Evolutionary conservation across 2,797 vertebrate species (phyloP).

Genomic region (Staurois parvus): DNA sequence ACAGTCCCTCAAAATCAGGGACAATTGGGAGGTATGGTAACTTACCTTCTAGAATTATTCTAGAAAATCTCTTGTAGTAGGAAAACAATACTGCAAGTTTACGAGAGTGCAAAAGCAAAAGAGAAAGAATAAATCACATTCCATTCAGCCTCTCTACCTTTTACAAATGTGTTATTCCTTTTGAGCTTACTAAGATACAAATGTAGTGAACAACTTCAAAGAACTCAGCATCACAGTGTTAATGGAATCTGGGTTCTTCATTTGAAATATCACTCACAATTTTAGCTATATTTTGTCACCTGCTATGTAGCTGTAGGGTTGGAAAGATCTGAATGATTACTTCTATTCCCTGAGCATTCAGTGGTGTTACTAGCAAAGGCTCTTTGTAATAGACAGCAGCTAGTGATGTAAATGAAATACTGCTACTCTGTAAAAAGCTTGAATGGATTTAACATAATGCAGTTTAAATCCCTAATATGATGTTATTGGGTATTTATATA

Average conservation of each 20-base stretch:
- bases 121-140: neutral
- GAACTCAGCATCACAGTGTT: conserved; percentile 10
- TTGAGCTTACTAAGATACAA: neutral
- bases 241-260: conserved; percentile 32
- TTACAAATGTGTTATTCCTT: neutral
- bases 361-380: conserved; percentile 6
- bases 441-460: neutral
- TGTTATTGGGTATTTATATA: neutral
- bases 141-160: neutral
- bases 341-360: conserved; percentile 22
- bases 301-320: conserved; percentile 39
- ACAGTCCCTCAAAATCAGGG: no score
- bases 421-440: conserved; percentile 7
- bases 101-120: neutral
- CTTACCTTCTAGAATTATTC: no score
- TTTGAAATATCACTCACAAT: conserved; percentile 3
- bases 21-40: no score
- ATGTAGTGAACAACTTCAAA: conserved; percentile 10
- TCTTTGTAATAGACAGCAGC: neutral
- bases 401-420: conserved; percentile 1
- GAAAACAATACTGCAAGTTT: neutral
- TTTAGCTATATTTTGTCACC: conserved; percentile 33
- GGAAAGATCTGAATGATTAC: conserved; percentile 36
- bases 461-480: neutral
- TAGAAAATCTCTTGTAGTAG: neutral